These are phyloP conservation scores for Cololabis saira DNA, from an alignment of 2,113 vertebrate species.

Conservation along the genomic window DNA sequence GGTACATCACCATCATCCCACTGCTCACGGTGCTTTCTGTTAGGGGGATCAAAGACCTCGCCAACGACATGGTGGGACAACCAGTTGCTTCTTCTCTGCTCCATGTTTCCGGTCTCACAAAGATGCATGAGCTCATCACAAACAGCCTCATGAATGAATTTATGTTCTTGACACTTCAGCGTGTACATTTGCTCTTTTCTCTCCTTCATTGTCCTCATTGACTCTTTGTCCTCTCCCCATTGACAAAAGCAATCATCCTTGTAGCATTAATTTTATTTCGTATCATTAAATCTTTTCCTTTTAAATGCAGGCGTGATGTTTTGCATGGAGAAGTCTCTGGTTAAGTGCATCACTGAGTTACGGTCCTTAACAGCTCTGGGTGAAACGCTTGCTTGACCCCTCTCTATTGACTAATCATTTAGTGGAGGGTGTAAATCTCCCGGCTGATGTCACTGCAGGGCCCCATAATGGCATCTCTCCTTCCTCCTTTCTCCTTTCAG, in stretches of 20 bases:
- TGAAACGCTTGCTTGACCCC: conserved; percentile 79
- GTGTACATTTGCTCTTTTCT: conserved; percentile 32
- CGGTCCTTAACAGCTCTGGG: conserved; percentile 77
- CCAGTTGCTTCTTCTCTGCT: neutral
- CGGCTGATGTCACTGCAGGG: conserved; percentile 73
- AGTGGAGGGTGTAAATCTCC: conserved; percentile 77
- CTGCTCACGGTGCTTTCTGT: conserved; percentile 84
- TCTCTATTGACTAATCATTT: conserved; percentile 80
- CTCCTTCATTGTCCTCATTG: conserved; percentile 73
- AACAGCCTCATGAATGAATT: conserved; percentile 16
- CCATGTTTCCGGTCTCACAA: neutral
- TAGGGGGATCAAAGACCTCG: conserved; percentile 86
- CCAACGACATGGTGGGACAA: conserved; percentile 88
- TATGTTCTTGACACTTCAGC: conserved; percentile 41
- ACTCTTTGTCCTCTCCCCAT: conserved; percentile 74
- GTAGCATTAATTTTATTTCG: conserved; percentile 72
- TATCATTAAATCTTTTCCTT: conserved; percentile 76
- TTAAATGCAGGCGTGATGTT: conserved; percentile 73
- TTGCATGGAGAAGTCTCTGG: conserved; percentile 76
- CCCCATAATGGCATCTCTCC: conserved; percentile 66
- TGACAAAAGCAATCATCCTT: conserved; percentile 75
- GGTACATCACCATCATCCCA: conserved; percentile 88
- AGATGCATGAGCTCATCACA: conserved; percentile 15
- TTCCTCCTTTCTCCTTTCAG: conserved; percentile 59
- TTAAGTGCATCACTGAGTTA: conserved; percentile 82